Conservation (phyloP, 1,140 invertebrate genomes). For the Agrilus planipennis region DNA sequence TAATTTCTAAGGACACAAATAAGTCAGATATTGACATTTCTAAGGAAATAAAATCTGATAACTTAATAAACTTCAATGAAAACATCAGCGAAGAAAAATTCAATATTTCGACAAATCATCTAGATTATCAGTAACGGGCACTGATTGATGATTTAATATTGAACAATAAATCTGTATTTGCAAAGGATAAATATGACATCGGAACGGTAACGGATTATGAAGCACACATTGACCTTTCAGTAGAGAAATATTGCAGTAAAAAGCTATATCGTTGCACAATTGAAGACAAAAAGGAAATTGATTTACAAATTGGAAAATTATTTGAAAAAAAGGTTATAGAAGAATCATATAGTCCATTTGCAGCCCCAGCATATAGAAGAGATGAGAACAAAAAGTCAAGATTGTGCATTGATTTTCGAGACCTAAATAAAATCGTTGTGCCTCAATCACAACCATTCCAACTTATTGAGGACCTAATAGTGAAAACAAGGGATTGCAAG, state of each 20-base stretch:
- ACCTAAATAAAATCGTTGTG: constrained; percentile 1
- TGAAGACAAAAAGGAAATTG: constrained; percentile 31
- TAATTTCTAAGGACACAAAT: constrained; percentile 1
- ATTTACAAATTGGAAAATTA: constrained; percentile 28
- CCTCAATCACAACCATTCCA: constrained; percentile 16
- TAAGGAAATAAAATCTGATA: constrained; percentile 1
- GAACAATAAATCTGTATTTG: constrained; percentile 26
- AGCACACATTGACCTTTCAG: constrained; percentile 27
- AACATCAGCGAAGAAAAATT: constrained; percentile 21
- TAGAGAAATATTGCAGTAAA: constrained; percentile 29
- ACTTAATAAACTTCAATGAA: constrained; percentile 26
- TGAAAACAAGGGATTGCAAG: constrained; percentile 25
- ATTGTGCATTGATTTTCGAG: no score
- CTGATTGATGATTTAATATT: constrained; percentile 20
- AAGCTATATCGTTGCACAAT: constrained; percentile 28
- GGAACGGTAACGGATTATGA: constrained; percentile 17
- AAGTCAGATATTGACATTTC: background rate
- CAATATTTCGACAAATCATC: constrained; percentile 19
- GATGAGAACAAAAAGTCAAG: constrained; percentile 1
- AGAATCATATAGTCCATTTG: constrained; percentile 8
- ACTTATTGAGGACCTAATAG: constrained; percentile 24
- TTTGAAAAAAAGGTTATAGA: constrained; percentile 19
- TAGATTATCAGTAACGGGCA: constrained; percentile 11
- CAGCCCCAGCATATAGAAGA: constrained; percentile 21
- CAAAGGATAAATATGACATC: constrained; percentile 30